These are phyloP conservation scores for Dasypus novemcinctus DNA, from an alignment of 2,113 vertebrate genomes.

Conservation along the genomic window DNA sequence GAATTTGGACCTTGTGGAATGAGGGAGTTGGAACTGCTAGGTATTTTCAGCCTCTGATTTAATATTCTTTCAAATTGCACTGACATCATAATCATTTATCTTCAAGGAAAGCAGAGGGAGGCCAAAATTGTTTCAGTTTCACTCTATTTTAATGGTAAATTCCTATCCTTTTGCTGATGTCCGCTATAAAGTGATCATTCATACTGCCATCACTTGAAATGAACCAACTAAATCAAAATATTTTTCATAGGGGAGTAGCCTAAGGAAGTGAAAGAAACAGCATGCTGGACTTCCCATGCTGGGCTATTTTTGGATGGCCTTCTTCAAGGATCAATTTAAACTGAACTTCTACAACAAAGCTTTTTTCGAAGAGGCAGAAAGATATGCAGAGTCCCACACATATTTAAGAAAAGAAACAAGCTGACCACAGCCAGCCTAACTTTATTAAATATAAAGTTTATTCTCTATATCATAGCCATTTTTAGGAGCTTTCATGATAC, in stretches of 20 bases:
- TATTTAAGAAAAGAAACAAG: not conserved
- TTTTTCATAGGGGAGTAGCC: constrained; percentile 61
- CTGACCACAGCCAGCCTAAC: not conserved
- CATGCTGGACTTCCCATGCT: constrained; percentile 19
- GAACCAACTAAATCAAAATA: constrained; percentile 76
- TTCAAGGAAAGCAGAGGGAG: constrained; percentile 77
- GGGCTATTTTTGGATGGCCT: constrained; percentile 54
- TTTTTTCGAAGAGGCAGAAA: constrained; percentile 54
- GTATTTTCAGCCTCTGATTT: constrained; percentile 69
- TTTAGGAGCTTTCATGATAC: not conserved
- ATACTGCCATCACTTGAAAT: constrained; percentile 72
- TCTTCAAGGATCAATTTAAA: constrained; percentile 60
- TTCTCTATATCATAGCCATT: not conserved
- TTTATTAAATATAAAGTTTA: not conserved
- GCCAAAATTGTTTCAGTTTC: constrained; percentile 70
- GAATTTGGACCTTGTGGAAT: not conserved
- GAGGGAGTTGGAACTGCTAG: constrained; percentile 23
- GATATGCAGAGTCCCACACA: not conserved
- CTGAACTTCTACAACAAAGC: constrained; percentile 33
- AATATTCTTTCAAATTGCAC: constrained; percentile 74
- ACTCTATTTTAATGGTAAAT: constrained; percentile 68
- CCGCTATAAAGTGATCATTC: constrained; percentile 65
- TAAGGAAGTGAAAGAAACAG: constrained; percentile 39
- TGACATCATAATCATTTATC: constrained; percentile 77
- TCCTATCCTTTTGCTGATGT: constrained; percentile 69